Evolutionary conservation across 2,797 vertebrate species (phyloP).

Genomic region (Lateolabrax maculatus): DNA sequence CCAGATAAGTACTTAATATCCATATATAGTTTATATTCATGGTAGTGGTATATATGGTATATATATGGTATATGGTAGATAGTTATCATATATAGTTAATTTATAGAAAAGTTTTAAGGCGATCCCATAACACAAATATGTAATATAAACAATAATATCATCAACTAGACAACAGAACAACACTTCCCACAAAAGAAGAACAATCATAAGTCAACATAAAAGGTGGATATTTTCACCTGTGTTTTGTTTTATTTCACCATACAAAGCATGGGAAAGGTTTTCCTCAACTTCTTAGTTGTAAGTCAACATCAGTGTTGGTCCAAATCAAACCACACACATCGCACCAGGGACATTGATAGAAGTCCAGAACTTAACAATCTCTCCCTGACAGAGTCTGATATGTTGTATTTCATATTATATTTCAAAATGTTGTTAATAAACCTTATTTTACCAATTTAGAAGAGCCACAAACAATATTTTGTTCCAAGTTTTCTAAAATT

Average conservation of each 20-base stretch:
- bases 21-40: not conserved
- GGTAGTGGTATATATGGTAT: too few relatives aligned
- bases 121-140: not conserved
- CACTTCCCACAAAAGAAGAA: not conserved
- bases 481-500: not conserved
- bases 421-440: not conserved
- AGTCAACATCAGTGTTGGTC: not conserved
- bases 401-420: not conserved
- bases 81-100: too few relatives aligned
- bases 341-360: not conserved
- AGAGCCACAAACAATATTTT: not conserved
- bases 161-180: slow-evolving; percentile 4
- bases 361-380: not conserved
- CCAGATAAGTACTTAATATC: too few relatives aligned
- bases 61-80: too few relatives aligned
- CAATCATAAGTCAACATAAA: not conserved
- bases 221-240: not conserved
- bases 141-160: not conserved
- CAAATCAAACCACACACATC: not conserved
- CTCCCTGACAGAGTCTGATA: not conserved
- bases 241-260: too few relatives aligned
- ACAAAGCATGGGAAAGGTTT: too few relatives aligned
- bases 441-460: slow-evolving; percentile 4
- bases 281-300: too few relatives aligned
- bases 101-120: not conserved